Evolutionary conservation across 2,113 vertebrate species (phyloP).

Genomic region (Taurulus bubalis): DNA sequence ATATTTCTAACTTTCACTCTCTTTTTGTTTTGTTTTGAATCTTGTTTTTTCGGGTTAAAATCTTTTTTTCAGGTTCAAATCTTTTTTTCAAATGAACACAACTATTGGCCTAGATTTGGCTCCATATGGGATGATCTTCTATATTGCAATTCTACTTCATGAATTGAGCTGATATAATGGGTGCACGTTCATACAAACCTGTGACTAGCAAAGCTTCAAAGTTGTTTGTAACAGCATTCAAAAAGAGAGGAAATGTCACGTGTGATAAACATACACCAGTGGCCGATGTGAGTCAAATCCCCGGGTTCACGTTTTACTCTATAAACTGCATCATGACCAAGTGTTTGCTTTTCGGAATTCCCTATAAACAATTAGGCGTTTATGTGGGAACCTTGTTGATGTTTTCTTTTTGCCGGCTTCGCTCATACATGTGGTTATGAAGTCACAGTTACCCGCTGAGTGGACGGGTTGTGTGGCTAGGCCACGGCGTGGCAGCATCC

Average conservation of each 20-base stretch:
- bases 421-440: conserved; percentile 65
- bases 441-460: conserved; percentile 56
- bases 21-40: no score
- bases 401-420: conserved; percentile 42
- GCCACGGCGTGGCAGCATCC: conserved; percentile 45
- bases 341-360: conserved; percentile 35
- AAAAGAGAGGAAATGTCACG: conserved; percentile 27
- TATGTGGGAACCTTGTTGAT: conserved; percentile 52
- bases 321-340: conserved; percentile 41
- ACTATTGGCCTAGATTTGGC: no score
- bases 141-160: neutral
- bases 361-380: conserved; percentile 56
- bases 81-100: no score
- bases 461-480: conserved; percentile 59
- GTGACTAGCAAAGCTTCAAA: neutral
- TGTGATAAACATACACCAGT: conserved; percentile 21
- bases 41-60: no score
- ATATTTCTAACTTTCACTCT: no score
- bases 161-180: neutral
- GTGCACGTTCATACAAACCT: conserved; percentile 1
- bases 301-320: conserved; percentile 20
- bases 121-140: neutral
- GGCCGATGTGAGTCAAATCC: conserved; percentile 46
- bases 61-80: no score
- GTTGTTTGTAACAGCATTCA: neutral